A percentile compares a stretch with the other conserved stretches of the same genome.
Conservation (phyloP, 2,888 invertebrate genomes). For the Polyommatus icarus region DNA sequence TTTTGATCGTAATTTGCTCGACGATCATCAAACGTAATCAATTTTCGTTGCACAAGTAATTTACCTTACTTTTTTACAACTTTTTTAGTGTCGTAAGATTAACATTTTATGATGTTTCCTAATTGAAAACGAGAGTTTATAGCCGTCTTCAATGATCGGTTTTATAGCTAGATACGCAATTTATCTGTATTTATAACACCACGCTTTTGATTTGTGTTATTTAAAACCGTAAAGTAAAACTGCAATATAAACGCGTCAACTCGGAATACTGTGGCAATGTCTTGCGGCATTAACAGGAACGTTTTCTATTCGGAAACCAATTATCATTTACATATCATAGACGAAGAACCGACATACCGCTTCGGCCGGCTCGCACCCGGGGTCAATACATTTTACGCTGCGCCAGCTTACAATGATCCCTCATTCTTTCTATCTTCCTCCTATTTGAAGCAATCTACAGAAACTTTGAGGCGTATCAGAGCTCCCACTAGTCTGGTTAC, state of each 20-base stretch:
- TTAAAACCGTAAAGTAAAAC: neutral
- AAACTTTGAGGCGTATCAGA: slow-evolving; percentile 37
- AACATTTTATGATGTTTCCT: slow-evolving; percentile 9
- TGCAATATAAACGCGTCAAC: neutral
- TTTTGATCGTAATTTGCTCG: neutral
- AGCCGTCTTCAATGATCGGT: neutral
- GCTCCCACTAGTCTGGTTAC: slow-evolving; percentile 55
- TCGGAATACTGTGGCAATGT: slow-evolving; percentile 38
- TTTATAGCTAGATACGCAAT: neutral
- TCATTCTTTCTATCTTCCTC: slow-evolving; percentile 47
- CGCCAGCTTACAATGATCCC: slow-evolving; percentile 57
- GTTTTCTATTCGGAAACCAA: slow-evolving; percentile 77
- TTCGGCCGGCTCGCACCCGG: slow-evolving; percentile 69
- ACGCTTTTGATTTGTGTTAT: neutral
- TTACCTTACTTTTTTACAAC: neutral
- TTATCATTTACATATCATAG: slow-evolving; percentile 79
- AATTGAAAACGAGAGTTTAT: slow-evolving; percentile 17
- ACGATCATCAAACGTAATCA: neutral
- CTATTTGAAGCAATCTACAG: slow-evolving; percentile 10
- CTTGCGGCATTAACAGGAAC: slow-evolving; percentile 67
- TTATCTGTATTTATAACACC: neutral
- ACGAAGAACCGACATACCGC: slow-evolving; percentile 67
- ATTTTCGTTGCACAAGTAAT: slow-evolving; percentile 8
- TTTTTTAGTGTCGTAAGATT: slow-evolving; percentile 13
- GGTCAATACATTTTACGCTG: slow-evolving; percentile 74